Base-by-base conservation (phyloP, 2,888 invertebrate species). In the Himalopsyche tibetana region DNA sequence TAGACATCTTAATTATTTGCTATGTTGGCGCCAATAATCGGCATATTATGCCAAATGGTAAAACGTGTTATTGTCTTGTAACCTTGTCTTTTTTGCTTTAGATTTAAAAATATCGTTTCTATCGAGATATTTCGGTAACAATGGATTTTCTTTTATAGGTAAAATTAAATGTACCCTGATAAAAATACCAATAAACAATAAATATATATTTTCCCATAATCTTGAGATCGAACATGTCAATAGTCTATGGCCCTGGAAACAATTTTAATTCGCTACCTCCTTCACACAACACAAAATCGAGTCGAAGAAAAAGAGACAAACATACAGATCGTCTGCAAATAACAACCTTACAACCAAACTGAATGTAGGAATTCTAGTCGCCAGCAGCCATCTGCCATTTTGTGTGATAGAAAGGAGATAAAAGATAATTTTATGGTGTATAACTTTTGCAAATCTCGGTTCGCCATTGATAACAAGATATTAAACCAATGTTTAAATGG, bases 401-500 rank as follows among this genome's bases (percentile, higher is more conserved):
- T 93, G 93, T 93, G 91, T 92, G 92, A 93, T 92, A 92, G 92
- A 93, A 93, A 92, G 92, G 92, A 93, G 93, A 93, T 93, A 93
- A 93, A 93, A 93, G 92, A 93, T 93, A 92, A 92, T 93, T 93
- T 92, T 93, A 93, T 93, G 93, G 93, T 93, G 92, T 92, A 93
- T 92, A 93, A 92, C 91, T 93, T 92, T 90, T 91, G 92, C 91
- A 91, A 91, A 91, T 92, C 91, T 91, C 91, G 90, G 90, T 91
- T 93, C 93, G 92, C 93, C 93, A 91, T 92, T 93, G 92, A 90
- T 92, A 91, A 91, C 92, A 92, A 90, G 93, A 92, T 92, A 91
- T 91, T 91, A 92, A 93, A 92, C 92, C 93, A 93, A 93, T 93
- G 93, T 93, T 93, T 93, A 93, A 93, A 98, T 98, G 98, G 98